phyloP scores from a whole-genome alignment of 1,140 invertebrate genomes.

The Tetramorium simillimum region DNA sequence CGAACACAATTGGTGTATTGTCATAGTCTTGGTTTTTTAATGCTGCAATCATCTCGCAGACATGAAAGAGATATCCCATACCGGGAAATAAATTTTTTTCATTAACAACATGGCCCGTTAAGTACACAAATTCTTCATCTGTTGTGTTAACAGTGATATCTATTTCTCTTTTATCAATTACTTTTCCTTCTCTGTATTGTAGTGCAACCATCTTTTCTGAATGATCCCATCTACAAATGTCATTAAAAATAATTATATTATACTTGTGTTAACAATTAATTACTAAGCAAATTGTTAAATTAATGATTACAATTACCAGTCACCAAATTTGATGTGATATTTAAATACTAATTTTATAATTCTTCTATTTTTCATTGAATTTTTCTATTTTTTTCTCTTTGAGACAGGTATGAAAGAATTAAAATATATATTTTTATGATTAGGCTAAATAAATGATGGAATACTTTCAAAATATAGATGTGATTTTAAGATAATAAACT shows the following conservation, averaged over 20 bases:
- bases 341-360: too few species aligned
- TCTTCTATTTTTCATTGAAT: too few species aligned
- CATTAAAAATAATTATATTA: too few species aligned
- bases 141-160: constrained; percentile 87
- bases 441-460: too few species aligned
- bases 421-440: constrained; percentile 81
- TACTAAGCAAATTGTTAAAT: not conserved
- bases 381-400: too few species aligned
- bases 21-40: constrained; percentile 90
- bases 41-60: constrained; percentile 95
- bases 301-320: not conserved
- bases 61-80: constrained; percentile 94
- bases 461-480: too few species aligned
- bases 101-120: constrained; percentile 95
- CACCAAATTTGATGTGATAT: too few species aligned
- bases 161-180: constrained; percentile 88
- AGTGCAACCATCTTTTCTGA: constrained; percentile 89
- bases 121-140: constrained; percentile 91
- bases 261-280: too few species aligned
- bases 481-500: too few species aligned
- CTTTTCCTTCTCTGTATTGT: constrained; percentile 87
- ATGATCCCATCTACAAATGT: constrained; percentile 95
- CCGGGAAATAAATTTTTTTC: constrained; percentile 95
- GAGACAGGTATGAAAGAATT: too few species aligned
- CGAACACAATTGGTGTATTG: constrained; percentile 93